Base-by-base conservation (phyloP, 2,113 vertebrate genomes). In the Petroica traversi region DNA sequence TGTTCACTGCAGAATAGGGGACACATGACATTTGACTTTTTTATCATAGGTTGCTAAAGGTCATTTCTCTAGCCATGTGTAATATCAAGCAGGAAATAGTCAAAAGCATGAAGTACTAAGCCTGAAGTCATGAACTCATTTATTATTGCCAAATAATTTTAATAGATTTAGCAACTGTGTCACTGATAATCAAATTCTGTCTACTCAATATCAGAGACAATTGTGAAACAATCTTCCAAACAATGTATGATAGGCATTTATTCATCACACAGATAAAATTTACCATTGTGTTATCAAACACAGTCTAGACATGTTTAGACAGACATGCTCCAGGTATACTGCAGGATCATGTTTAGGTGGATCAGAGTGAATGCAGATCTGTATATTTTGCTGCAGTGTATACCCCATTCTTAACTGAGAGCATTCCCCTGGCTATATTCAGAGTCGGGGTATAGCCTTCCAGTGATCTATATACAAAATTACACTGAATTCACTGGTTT, bases 41-140 rank as follows among this genome's bases (percentile, higher is more conserved):
- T 74, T 86, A 54, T 80, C 46, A 41, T 80, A 92, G 89, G 85
- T 95, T 24, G 25, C 38, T 80, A 89, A 95, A 96, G 91, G 85
- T 81, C 36, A 73, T 67, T 85, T 71, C 46, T 78, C 15, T n/a
- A 74, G 25, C 24, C 71, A 31, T 16, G 41, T 85, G 43, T 48
- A 81, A 15, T 72, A 87, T 29, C 20, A 67, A 87, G 61, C 8
- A 88, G 59, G 36, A 91, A 88, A 64, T 41, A 78, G 33, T 52
- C 58, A 29, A 29, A 74, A 68, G 12, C 25, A 72, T 34, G 57
- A 92, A 92, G 13, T 55, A 16, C 41, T 79, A 20, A 64, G 13
- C 20, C 72, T 67, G 41, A 80, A 83, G 13, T 62, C 67, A 77
- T 22, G 3, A 73, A 34, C 14, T 88, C 23, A 51, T 69, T 94